Base-by-base conservation (phyloP, 1,140 invertebrate species). In the Calliopsis andreniformis region DNA sequence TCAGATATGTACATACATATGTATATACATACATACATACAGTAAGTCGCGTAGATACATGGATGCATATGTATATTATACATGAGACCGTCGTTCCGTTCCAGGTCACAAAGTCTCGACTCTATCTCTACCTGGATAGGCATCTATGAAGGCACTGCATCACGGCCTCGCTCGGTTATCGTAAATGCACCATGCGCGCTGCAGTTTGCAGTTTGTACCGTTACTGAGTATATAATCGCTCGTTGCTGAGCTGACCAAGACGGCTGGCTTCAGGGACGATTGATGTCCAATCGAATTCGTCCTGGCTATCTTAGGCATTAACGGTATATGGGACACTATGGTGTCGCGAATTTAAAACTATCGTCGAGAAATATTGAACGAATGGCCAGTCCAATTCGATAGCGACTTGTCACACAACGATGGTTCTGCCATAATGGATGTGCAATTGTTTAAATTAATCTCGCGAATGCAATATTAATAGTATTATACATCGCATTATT, bases 191-290 rank as follows among this genome's bases (percentile, higher is more conserved):
- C 62, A 77, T 76, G 73, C 61, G 63, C 79, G 55, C 55, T 79
- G 79, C 71, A 82, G 55, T 82, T 70, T 79, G 79, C 71, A 82
- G 55, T 82, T 70, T 83, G 82, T 83, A 83, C 82, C 82, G 82
- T 83, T 83, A 83, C 39, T 32, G 66, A 62, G 66, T 32, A 71
- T 83, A 76, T 79, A 76, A 83, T 75, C 80, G 76, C 61, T 51
- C 76, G 69, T 67, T 68, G 55, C 35, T 39, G 43, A 28, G 28
- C 68, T 77, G 56, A 42, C 68, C 49, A 30, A 43, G 35, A 73
- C n/a, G 18, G 5, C 35, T 39, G 45, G 55, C 32, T 53, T 62
- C 51, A 25, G 58, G 42, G 35, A 75, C 51, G 55, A 73, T 28
- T 62, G 80, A 79, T 63, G 78, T 23, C 56, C 76, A 61, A 83